phyloP scores from a whole-genome alignment of 1,140 invertebrate species.

The Fopius arisanus region DNA sequence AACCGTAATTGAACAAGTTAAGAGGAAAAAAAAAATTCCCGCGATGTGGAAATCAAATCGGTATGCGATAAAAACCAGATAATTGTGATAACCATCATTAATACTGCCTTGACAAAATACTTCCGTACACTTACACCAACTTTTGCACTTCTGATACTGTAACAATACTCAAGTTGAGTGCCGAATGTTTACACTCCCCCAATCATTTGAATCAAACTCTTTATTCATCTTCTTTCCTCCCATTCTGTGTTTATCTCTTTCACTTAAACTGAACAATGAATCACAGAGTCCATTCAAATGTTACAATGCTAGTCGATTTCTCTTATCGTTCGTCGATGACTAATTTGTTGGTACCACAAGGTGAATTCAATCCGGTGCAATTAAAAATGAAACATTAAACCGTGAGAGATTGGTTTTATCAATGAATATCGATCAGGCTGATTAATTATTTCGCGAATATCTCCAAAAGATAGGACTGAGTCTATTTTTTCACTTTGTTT shows the following conservation, averaged over 20 bases:
- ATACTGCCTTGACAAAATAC: no score
- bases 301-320: slow-evolving; percentile 36
- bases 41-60: no score
- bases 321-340: slow-evolving; percentile 34
- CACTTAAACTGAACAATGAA: slow-evolving; percentile 30
- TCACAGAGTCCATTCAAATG: slow-evolving; percentile 48
- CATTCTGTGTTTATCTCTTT: slow-evolving; percentile 31
- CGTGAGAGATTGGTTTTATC: neutral
- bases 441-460: neutral
- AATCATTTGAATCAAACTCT: neutral
- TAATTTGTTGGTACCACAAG: slow-evolving; percentile 26
- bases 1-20: no score
- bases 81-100: no score
- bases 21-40: no score
- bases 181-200: neutral
- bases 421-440: neutral
- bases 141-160: neutral
- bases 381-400: neutral
- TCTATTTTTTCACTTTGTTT: no score
- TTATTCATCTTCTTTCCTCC: neutral
- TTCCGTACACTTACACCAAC: neutral
- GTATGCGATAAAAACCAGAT: no score
- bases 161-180: neutral
- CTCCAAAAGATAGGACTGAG: no score
- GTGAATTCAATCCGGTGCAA: slow-evolving; percentile 1